Evolutionary conservation across 2,888 invertebrate genomes (phyloP).

Genomic region (Torymus texanus): DNA sequence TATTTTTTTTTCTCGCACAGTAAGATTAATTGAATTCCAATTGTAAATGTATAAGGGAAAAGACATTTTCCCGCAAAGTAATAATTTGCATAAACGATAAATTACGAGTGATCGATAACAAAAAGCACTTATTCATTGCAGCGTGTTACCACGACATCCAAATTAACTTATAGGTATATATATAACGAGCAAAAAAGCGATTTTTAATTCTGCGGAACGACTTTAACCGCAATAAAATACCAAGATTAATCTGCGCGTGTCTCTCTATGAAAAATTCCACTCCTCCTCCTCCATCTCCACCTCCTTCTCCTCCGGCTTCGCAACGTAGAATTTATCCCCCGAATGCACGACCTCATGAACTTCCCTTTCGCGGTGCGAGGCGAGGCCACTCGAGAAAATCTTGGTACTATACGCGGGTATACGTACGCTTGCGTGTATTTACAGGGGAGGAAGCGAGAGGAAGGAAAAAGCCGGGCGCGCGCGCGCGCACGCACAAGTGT

Average conservation of each 20-base stretch:
- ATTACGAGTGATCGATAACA: slow-evolving; percentile 2
- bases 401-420: background rate
- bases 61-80: background rate
- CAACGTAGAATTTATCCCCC: slow-evolving; percentile 1
- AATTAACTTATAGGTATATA: background rate
- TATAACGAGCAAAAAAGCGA: background rate
- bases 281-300: too few relatives aligned
- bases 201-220: background rate
- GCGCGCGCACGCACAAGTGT: background rate
- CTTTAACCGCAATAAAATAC: slow-evolving; percentile 44
- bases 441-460: too few relatives aligned
- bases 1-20: too few relatives aligned
- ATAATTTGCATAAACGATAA: background rate
- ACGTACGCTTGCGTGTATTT: background rate
- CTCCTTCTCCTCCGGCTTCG: too few relatives aligned
- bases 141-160: background rate
- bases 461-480: too few relatives aligned
- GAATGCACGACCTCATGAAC: slow-evolving; percentile 28
- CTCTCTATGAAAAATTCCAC: background rate
- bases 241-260: slow-evolving; percentile 41
- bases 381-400: slow-evolving; percentile 19
- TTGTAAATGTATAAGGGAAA: background rate
- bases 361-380: slow-evolving; percentile 3
- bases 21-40: too few relatives aligned
- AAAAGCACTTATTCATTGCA: background rate